These are phyloP conservation scores for Heteromormyrus szaboi DNA, from an alignment of 2,797 vertebrate species.

Conservation along the genomic window DNA sequence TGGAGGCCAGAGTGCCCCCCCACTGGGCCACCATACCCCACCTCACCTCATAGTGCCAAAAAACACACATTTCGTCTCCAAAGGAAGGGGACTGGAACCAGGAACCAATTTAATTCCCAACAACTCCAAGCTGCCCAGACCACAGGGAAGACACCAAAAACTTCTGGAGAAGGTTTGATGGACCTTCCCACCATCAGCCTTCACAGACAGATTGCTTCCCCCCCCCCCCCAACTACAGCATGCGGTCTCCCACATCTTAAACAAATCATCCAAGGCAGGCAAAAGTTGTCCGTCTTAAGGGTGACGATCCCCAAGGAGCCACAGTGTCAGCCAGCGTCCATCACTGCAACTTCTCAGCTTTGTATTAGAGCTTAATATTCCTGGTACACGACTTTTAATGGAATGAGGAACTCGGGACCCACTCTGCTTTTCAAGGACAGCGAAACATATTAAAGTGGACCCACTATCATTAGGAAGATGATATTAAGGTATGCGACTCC, in stretches of 20 bases:
- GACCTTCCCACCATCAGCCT: slow-evolving; percentile 16
- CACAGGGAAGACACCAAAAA: neutral
- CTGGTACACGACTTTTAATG: neutral
- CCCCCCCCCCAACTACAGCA: neutral
- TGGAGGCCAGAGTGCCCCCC: neutral
- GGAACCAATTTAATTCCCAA: neutral
- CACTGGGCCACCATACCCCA: neutral
- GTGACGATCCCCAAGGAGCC: slow-evolving; percentile 15
- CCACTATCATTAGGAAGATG: neutral
- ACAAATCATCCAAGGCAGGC: slow-evolving; percentile 27
- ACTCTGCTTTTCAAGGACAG: neutral
- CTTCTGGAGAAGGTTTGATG: slow-evolving; percentile 1
- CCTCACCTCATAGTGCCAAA: neutral
- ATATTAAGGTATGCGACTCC: neutral
- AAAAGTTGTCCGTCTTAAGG: slow-evolving; percentile 22
- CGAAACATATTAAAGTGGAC: neutral
- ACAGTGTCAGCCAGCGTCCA: neutral
- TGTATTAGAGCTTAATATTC: neutral
- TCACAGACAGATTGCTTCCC: neutral
- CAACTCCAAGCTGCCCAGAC: neutral
- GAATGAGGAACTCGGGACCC: neutral
- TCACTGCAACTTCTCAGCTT: neutral
- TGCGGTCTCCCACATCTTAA: neutral
- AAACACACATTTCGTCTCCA: neutral
- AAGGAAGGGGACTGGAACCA: neutral